Conservation (phyloP, 2,113 vertebrate genomes). For the Hyla sarda region DNA sequence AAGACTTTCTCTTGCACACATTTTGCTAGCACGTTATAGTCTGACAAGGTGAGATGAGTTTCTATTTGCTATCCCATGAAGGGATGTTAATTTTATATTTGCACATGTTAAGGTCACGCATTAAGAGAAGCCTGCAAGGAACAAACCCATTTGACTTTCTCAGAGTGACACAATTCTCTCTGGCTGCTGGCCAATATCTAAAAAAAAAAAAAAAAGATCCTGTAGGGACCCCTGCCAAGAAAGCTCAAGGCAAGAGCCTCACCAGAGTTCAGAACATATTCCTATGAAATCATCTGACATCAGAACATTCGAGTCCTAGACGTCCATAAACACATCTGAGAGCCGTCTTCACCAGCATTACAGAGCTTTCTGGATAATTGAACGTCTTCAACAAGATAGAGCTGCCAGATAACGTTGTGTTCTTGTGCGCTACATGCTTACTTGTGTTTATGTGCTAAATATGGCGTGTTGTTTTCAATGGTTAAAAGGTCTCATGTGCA, state of each 20-base stretch:
- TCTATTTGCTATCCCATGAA: conserved; percentile 47
- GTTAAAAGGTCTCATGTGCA: conserved; percentile 49
- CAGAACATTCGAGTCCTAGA: conserved; percentile 36
- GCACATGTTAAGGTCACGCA: conserved; percentile 44
- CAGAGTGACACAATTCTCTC: conserved; percentile 4
- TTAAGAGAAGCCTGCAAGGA: conserved; percentile 47
- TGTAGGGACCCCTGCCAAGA: conserved; percentile 31
- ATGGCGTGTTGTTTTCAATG: conserved; percentile 57
- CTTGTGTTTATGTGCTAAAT: conserved; percentile 63
- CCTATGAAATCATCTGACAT: conserved; percentile 45
- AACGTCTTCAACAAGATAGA: conserved; percentile 53
- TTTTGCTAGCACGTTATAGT: conserved; percentile 45
- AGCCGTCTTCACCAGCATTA: background rate
- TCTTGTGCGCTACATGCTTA: conserved; percentile 33
- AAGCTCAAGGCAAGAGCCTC: background rate
- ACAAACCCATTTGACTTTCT: conserved; percentile 4
- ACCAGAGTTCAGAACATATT: conserved; percentile 30
- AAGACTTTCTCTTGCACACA: conserved; percentile 54
- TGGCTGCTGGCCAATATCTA: background rate
- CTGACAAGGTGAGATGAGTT: conserved; percentile 11
- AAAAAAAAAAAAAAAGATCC: conserved; percentile 32
- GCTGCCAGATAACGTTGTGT: conserved; percentile 61
- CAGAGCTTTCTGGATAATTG: conserved; percentile 26
- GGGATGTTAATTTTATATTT: conserved; percentile 46
- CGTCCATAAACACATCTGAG: conserved; percentile 58